These are phyloP conservation scores for Mayetiola destructor DNA, from an alignment of 2,888 invertebrate species.

Conservation along the genomic window DNA sequence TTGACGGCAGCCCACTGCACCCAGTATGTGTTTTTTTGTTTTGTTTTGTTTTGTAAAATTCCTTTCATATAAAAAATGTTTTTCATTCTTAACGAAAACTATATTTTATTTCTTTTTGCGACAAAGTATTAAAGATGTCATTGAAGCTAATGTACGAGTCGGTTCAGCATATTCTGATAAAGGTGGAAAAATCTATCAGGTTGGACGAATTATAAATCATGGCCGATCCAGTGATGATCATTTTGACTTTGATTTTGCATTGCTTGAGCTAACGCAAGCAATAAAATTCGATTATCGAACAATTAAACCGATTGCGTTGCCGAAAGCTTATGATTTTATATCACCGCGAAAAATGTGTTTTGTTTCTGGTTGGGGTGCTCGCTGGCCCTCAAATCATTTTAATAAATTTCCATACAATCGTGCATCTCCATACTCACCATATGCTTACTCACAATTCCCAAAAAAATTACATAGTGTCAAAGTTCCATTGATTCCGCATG, in stretches of 20 bases:
- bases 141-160: no score
- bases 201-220: constrained; percentile 38
- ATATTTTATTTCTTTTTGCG: no score
- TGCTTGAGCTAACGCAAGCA: constrained; percentile 39
- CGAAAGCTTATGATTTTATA: constrained; percentile 26
- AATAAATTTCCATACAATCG: no score
- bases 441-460: neutral
- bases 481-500: constrained; percentile 40
- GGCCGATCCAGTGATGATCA: constrained; percentile 36
- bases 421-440: no score
- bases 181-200: no score
- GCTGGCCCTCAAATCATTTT: no score
- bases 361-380: constrained; percentile 32
- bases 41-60: no score
- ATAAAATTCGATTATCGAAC: constrained; percentile 37
- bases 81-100: no score
- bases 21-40: constrained; percentile 29
- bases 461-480: constrained; percentile 37
- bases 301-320: constrained; percentile 35
- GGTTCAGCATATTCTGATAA: no score
- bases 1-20: constrained; percentile 35
- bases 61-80: no score
- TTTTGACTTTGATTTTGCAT: constrained; percentile 45
- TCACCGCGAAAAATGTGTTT: constrained; percentile 29
- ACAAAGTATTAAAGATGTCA: no score